phyloP scores from a whole-genome alignment of 2,888 invertebrate genomes.

The Polymixis flavicincta region DNA sequence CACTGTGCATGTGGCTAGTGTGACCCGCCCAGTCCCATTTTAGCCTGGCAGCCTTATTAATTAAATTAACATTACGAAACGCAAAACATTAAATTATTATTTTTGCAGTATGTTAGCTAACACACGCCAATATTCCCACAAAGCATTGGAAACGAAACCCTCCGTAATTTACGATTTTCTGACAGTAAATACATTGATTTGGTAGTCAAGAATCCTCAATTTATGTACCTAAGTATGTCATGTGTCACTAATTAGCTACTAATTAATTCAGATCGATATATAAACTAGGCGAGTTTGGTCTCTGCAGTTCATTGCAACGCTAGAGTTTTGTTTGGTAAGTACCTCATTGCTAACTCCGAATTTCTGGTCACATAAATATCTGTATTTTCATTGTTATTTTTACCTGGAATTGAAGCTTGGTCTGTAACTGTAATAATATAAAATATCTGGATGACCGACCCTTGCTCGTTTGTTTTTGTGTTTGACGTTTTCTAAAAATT shows the following conservation, averaged over 20 bases:
- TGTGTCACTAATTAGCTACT: slow-evolving; percentile 36
- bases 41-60: no score
- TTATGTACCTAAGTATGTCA: slow-evolving; percentile 45
- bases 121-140: no score
- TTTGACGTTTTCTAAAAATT: no score
- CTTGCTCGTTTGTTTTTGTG: no score
- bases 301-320: slow-evolving; percentile 8
- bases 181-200: not conserved
- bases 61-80: no score
- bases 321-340: slow-evolving; percentile 20
- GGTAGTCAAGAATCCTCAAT: slow-evolving; percentile 5
- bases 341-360: not conserved
- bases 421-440: not conserved
- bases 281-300: slow-evolving; percentile 9
- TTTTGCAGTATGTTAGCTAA: no score
- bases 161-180: not conserved
- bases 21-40: no score
- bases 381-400: not conserved
- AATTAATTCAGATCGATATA: slow-evolving; percentile 46
- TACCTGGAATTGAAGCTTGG: not conserved
- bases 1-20: no score
- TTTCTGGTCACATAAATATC: not conserved
- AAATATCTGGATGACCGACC: no score
- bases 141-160: no score
- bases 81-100: no score